phyloP scores from a whole-genome alignment of 2,888 invertebrate species.

The Notodonta ziczac region DNA sequence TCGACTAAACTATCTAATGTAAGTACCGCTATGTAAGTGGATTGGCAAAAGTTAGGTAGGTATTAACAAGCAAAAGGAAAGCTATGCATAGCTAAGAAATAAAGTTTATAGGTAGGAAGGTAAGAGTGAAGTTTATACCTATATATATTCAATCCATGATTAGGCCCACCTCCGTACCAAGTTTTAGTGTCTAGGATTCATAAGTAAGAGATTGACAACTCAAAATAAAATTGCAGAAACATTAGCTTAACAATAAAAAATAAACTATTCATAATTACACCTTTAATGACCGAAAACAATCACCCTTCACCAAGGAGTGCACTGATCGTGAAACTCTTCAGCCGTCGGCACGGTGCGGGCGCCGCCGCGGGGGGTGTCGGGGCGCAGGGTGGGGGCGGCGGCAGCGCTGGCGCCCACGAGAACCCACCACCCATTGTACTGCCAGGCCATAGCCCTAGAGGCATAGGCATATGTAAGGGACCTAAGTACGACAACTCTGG shows the following conservation, averaged over 20 bases:
- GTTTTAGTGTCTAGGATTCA: too few species aligned
- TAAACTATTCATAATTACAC: not conserved
- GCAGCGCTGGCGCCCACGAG: slow-evolving; percentile 64
- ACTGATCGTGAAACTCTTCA: slow-evolving; percentile 80
- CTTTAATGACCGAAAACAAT: slow-evolving; percentile 13
- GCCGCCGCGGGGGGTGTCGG: slow-evolving; percentile 58
- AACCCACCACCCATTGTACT: slow-evolving; percentile 54
- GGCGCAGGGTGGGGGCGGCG: slow-evolving; percentile 51
- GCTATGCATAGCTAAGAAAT: too few species aligned
- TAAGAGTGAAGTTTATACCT: too few species aligned
- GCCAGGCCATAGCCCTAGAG: slow-evolving; percentile 65
- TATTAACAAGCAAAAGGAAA: too few species aligned
- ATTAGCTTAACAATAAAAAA: too few species aligned
- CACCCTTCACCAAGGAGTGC: slow-evolving; percentile 80
- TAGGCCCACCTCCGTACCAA: too few species aligned
- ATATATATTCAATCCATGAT: too few species aligned
- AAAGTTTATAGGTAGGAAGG: too few species aligned
- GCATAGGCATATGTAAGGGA: slow-evolving; percentile 69
- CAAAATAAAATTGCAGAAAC: too few species aligned
- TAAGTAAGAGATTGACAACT: too few species aligned
- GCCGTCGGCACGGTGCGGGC: slow-evolving; percentile 69
- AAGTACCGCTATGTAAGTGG: not conserved
- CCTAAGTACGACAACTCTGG: slow-evolving; percentile 65
- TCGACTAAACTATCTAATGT: slow-evolving; percentile 3
- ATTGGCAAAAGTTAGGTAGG: too few species aligned